phyloP scores from a whole-genome alignment of 2,113 vertebrate genomes.

The Sisor rabdophorus region DNA sequence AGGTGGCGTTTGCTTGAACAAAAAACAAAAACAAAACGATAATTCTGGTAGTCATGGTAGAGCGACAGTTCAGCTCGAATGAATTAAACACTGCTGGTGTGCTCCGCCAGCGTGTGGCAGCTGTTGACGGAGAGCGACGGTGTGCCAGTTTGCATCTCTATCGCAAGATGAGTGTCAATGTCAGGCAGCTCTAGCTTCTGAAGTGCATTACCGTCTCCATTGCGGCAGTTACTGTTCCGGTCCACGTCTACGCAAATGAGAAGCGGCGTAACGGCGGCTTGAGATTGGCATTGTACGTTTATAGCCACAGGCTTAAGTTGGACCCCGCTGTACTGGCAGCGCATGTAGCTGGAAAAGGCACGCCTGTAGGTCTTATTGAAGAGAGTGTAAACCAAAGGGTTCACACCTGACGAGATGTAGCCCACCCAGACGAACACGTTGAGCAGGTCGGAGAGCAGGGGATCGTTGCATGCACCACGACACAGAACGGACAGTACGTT shows the following conservation, averaged over 20 bases:
- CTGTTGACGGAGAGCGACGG: constrained; percentile 81
- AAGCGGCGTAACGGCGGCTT: constrained; percentile 72
- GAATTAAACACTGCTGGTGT: constrained; percentile 86
- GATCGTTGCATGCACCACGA: constrained; percentile 77
- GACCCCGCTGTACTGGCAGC: constrained; percentile 75
- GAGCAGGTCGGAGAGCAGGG: constrained; percentile 83
- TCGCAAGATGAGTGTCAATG: constrained; percentile 69
- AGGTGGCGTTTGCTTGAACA: background rate
- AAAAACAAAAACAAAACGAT: background rate
- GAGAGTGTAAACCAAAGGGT: constrained; percentile 95
- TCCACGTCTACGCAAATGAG: constrained; percentile 72
- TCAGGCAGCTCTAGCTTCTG: constrained; percentile 64
- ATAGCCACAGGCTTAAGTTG: constrained; percentile 60
- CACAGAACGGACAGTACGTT: constrained; percentile 93
- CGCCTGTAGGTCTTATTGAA: constrained; percentile 95
- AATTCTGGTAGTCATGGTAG: background rate
- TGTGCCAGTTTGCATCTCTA: constrained; percentile 76
- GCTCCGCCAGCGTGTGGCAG: constrained; percentile 76
- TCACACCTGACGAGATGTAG: constrained; percentile 94
- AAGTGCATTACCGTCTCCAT: constrained; percentile 67
- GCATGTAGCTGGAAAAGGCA: constrained; percentile 92
- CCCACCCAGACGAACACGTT: constrained; percentile 98
- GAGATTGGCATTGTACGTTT: constrained; percentile 71
- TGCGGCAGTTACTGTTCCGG: constrained; percentile 78
- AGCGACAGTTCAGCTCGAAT: background rate